Base-by-base conservation (phyloP, 2,797 vertebrate species). In the Bovichtus variegatus region DNA sequence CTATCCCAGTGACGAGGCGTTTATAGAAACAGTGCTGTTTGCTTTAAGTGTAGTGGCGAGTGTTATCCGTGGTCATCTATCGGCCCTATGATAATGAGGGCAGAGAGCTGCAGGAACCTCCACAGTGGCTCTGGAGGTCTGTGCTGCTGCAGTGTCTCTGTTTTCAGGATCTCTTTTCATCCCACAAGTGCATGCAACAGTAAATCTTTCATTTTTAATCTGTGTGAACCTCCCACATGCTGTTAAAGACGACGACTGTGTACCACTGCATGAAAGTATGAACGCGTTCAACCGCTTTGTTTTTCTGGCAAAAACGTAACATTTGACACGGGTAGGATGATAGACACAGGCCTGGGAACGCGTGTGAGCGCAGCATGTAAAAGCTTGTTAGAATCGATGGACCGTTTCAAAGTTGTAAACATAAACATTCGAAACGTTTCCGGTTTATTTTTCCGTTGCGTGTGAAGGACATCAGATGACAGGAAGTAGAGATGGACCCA, bases 41-140 rank as follows among this genome's bases (percentile, higher is more conserved):
- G 34, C 64, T 75, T 8, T 23, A 41, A 9, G 31, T 71, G 60
- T 15, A 29, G 44, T 11, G 18, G 61, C 31, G 41, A 41, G 19
- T 29, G 23, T 58, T 61, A 41, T 49, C 55, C 4, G 2, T 10
- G 5, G 53, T 60, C 21, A 29, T 67, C 44, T 34, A 51, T 54
- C 9, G 5, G 41, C n/a, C 53, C 71, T 59, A 50, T 70, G 57
- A 69, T 64, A 80, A 76, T 74, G 64, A 78, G 46, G 66, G 21
- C 16, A 43, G 25, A 67, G 34, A 49, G 53, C 47, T 47, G 65
- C 41, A 51, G 36, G 47, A 72, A 57, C 19, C 51, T 62, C 59
- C 9, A 11, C 18, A 46, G 34, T 7, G 41, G 5, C 55, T 62
- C 51, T 29, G 61, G 51, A 60, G 44, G 41, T 25, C 21, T 49